Percentiles rank a stretch among this genome's conserved stretches.
Evolutionary conservation across 2,113 vertebrate species (phyloP).

Genomic region (Pteronura brasiliensis): DNA sequence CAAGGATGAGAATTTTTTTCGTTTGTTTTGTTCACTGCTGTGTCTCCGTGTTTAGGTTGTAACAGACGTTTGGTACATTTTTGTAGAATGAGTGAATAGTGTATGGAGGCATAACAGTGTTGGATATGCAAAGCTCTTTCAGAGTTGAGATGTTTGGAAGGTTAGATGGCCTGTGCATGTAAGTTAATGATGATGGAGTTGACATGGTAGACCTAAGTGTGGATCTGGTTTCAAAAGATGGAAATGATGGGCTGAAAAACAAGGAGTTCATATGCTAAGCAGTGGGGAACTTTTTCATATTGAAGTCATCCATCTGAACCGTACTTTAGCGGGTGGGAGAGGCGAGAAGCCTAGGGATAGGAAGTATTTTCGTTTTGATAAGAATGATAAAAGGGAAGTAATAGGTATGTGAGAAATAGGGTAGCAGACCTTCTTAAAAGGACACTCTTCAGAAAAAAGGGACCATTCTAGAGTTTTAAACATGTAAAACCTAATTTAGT

Average conservation of each 20-base stretch:
- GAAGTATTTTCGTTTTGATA: neutral
- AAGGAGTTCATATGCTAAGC: neutral
- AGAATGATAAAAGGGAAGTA: neutral
- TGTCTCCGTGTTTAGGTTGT: neutral
- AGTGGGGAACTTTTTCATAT: neutral
- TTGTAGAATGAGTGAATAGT: neutral
- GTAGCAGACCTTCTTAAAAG: neutral
- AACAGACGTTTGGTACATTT: neutral
- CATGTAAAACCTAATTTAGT: neutral
- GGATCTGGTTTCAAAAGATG: neutral
- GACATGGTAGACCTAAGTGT: neutral
- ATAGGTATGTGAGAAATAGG: neutral
- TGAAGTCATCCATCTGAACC: neutral
- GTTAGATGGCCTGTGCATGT: neutral
- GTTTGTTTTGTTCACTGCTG: neutral
- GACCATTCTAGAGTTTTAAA: neutral
- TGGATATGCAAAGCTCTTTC: neutral
- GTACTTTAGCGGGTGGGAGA: neutral
- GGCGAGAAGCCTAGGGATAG: neutral
- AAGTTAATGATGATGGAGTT: neutral
- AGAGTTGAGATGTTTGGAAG: neutral
- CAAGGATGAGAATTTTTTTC: neutral
- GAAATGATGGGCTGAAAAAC: neutral
- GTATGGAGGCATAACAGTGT: neutral
- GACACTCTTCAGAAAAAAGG: neutral